Conservation (phyloP, 2,888 invertebrate species). For the Caenorhabditis panamensis region DNA sequence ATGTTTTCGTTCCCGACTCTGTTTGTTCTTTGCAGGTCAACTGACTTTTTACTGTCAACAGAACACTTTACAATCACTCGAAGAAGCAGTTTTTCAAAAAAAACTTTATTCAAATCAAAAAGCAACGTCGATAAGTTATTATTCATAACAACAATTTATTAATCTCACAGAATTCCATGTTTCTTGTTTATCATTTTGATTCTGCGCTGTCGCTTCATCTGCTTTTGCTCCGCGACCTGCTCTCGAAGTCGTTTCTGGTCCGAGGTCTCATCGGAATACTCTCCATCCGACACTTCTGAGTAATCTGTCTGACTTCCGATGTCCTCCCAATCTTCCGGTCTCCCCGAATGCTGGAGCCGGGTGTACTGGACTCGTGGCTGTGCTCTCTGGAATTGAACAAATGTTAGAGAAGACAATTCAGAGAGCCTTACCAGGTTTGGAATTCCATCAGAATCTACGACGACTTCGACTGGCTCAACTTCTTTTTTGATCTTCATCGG, state of each 20-base stretch:
- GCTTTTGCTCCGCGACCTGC: neutral
- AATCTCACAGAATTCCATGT: neutral
- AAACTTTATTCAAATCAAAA: neutral
- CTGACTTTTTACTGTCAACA: neutral
- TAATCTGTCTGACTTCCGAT: slow-evolving; percentile 37
- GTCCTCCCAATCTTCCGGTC: slow-evolving; percentile 8
- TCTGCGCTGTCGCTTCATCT: neutral
- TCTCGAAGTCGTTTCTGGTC: slow-evolving; percentile 14
- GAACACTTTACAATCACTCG: neutral
- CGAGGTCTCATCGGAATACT: slow-evolving; percentile 32
- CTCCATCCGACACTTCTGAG: slow-evolving; percentile 33
- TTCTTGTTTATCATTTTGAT: neutral
- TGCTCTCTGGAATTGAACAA: slow-evolving; percentile 7
- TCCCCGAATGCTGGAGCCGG: neutral
- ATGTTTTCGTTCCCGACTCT: neutral
- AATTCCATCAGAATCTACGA: no score
- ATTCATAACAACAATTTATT: neutral
- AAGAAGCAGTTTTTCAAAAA: neutral
- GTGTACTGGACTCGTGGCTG: slow-evolving; percentile 4
- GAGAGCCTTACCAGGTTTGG: no score
- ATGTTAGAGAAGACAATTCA: no score
- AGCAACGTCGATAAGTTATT: no score
- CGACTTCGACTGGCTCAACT: no score
- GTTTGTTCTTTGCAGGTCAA: neutral
- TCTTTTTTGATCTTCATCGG: no score